These are phyloP conservation scores for Leptoteleia sp. DNA, from an alignment of 1,140 invertebrate species.

Conservation along the genomic window DNA sequence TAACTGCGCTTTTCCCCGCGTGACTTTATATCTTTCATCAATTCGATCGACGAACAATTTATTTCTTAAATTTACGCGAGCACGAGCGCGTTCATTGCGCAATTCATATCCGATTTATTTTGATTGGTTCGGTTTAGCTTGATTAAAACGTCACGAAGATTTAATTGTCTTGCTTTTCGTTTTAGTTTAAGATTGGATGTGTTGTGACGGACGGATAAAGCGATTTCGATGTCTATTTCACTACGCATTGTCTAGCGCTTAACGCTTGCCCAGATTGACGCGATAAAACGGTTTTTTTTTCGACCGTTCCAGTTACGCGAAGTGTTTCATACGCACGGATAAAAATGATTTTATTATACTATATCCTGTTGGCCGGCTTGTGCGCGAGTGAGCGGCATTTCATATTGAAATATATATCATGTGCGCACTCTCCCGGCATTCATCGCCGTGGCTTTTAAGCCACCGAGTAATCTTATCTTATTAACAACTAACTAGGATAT, in stretches of 20 bases:
- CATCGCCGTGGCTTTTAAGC: constrained; percentile 52
- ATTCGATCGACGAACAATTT: constrained; percentile 21
- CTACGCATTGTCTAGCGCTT: constrained; percentile 22
- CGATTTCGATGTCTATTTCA: constrained; percentile 4
- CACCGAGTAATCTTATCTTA: constrained; percentile 40
- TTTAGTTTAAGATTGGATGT: constrained; percentile 8
- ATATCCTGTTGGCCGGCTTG: constrained; percentile 49
- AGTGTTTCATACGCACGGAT: constrained; percentile 36
- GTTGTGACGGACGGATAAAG: neutral
- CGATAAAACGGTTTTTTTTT: constrained; percentile 49
- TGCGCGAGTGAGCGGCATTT: constrained; percentile 55
- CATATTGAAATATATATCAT: constrained; percentile 62
- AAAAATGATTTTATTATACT: constrained; percentile 63
- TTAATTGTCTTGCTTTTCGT: constrained; percentile 29
- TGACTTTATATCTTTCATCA: constrained; percentile 24
- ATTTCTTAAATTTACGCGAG: constrained; percentile 14
- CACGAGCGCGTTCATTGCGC: constrained; percentile 13
- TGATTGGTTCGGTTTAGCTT: constrained; percentile 17
- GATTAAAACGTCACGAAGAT: constrained; percentile 39
- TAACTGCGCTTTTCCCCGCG: constrained; percentile 15
- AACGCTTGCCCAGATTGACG: constrained; percentile 20
- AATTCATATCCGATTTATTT: constrained; percentile 20
- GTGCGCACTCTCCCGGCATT: constrained; percentile 58
- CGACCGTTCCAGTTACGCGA: constrained; percentile 36
- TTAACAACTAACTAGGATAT: constrained; percentile 33